Base-by-base conservation (phyloP, 2,797 vertebrate species). In the Hephaestus fuliginosus region DNA sequence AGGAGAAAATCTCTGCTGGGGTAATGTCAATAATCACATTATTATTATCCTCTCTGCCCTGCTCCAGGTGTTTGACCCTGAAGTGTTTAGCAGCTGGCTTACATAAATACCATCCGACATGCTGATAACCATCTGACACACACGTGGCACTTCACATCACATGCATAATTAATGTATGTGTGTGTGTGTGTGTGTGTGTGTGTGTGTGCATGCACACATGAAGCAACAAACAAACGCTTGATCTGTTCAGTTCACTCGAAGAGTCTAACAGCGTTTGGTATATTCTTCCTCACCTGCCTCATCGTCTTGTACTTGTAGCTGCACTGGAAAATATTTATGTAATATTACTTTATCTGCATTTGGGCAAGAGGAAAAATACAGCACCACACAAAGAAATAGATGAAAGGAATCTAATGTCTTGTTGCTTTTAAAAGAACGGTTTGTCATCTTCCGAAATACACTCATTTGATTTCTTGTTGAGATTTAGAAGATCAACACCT, bases 61-160 rank as follows among this genome's bases (percentile, higher is more conserved):
- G 53, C 72, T 75, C 17, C 63, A 66, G 60, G 53, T 70, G 60
- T 82, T 67, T 68, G 43, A 79, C 25, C 7, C 3, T 57, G 28
- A 70, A 73, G 39, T 1, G 0, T 70, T 64, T 43, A 61, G 79
- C 69, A 79, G 82, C 66, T 78, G 70, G 39, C 41, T 82, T 46
- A 56, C 33, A 2, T 80, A 78, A 80, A 85, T 52, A 67, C 62
- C 53, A 78, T 33, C 48, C 48, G 75, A 83, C 65, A 70, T 48
- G 69, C 55, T 74, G 51, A 80, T 74, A 74, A 84, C 52, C 75
- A 76, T 84, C 72, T 66, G 74, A 81, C 55, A 77, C 1, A 52
- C 76, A 82, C 70, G 41, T 73, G 73, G 52, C 57, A 68, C 36
- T 76, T 78, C 82, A 70, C 57, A 80, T 86, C 81, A 86, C 71